A percentile compares a stretch with the other conserved stretches of the same genome.
Conservation (phyloP, 2,797 vertebrate species). For the Poecilia wingei region DNA sequence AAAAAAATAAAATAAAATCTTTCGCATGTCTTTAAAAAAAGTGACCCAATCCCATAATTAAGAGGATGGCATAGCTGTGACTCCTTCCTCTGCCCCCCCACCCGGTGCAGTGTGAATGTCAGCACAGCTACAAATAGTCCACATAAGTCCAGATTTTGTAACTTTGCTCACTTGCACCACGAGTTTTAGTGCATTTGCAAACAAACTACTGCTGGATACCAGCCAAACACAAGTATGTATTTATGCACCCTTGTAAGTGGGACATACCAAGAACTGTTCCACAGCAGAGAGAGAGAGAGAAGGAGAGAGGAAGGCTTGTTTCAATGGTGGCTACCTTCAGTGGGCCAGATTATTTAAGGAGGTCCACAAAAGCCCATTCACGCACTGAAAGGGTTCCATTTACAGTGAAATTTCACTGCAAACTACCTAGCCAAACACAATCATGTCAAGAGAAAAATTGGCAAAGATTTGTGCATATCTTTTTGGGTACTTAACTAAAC, state of each 20-base stretch:
- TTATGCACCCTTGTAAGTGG: constrained; percentile 62
- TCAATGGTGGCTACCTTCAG: constrained; percentile 63
- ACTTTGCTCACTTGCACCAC: constrained; percentile 62
- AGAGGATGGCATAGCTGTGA: constrained; percentile 57
- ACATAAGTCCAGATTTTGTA: constrained; percentile 65
- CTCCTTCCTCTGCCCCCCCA: constrained; percentile 25
- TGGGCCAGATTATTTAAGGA: constrained; percentile 71
- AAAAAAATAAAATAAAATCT: constrained; percentile 37
- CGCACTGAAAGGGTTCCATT: constrained; percentile 65
- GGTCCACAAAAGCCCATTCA: constrained; percentile 78
- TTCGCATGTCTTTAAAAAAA: constrained; percentile 50
- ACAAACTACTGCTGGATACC: constrained; percentile 67
- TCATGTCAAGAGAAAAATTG: not conserved
- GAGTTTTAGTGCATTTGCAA: constrained; percentile 51
- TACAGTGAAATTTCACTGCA: constrained; percentile 69
- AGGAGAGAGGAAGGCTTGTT: constrained; percentile 16
- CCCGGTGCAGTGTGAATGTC: constrained; percentile 70
- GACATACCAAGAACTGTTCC: constrained; percentile 62
- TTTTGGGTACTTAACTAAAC: constrained; percentile 15
- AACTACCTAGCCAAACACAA: constrained; percentile 31
- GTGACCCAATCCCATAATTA: constrained; percentile 53
- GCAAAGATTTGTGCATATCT: constrained; percentile 9
- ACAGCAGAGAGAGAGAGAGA: constrained; percentile 33
- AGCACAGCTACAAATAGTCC: constrained; percentile 74
- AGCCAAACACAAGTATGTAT: constrained; percentile 73